Conservation (phyloP, 2,888 invertebrate species). For the Odontothrips loti region DNA sequence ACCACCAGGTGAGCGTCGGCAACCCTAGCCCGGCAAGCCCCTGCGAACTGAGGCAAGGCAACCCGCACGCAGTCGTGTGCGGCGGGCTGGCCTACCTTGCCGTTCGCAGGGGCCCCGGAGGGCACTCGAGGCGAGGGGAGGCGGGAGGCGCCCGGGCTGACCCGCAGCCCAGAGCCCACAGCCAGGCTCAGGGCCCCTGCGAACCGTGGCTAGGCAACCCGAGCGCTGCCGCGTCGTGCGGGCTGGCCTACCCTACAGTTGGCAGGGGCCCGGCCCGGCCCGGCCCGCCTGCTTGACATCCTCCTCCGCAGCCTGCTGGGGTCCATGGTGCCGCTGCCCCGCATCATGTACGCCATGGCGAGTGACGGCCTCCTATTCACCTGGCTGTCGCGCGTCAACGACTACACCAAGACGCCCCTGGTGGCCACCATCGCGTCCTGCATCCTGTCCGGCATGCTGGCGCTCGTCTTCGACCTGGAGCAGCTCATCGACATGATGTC, state of each 20-base stretch:
- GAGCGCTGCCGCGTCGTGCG: no score
- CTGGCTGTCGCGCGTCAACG: slow-evolving; percentile 69
- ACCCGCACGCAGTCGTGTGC: no score
- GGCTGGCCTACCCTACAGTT: no score
- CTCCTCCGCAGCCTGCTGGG: slow-evolving; percentile 62
- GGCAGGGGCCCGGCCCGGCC: neutral
- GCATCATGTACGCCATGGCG: slow-evolving; percentile 88
- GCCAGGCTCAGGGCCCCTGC: no score
- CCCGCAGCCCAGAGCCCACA: no score
- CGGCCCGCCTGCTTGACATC: neutral
- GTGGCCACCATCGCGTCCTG: slow-evolving; percentile 70
- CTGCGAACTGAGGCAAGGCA: neutral
- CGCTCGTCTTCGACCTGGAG: slow-evolving; percentile 79
- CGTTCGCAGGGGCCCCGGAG: no score
- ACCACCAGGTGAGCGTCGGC: slow-evolving; percentile 53
- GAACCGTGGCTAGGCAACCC: neutral
- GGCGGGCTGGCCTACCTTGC: no score
- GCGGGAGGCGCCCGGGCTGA: no score
- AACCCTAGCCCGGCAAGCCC: neutral
- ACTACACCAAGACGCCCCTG: slow-evolving; percentile 70
- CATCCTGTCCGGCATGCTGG: slow-evolving; percentile 67
- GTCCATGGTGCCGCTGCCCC: slow-evolving; percentile 77
- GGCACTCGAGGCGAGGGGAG: no score
- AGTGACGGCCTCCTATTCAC: slow-evolving; percentile 80
- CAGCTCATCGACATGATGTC: slow-evolving; percentile 93